phyloP scores from a whole-genome alignment of 2,888 invertebrate species.

The Hedya salicella region DNA sequence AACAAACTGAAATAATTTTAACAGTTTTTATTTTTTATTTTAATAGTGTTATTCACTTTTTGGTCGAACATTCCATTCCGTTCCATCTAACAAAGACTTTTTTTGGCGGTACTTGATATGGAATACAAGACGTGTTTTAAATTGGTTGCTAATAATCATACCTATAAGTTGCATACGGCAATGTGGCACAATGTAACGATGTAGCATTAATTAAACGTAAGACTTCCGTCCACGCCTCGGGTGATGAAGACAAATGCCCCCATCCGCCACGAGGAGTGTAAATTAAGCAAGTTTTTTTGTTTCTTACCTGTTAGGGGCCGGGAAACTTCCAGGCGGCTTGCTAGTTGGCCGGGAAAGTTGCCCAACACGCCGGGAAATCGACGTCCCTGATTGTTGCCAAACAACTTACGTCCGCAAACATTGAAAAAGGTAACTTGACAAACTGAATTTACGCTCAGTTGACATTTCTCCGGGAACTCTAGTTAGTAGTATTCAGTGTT shows the following conservation, averaged over 20 bases:
- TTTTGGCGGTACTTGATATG: too few relatives aligned
- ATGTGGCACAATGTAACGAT: not conserved
- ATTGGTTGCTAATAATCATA: too few relatives aligned
- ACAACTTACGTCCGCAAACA: slow-evolving; percentile 29
- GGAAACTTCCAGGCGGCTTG: not conserved
- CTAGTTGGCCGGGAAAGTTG: slow-evolving; percentile 2
- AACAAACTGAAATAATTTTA: too few relatives aligned
- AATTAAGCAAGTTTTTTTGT: slow-evolving; percentile 52
- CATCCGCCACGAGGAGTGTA: slow-evolving; percentile 54
- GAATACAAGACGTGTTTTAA: too few relatives aligned
- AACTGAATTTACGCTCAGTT: not conserved
- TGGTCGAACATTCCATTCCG: too few relatives aligned
- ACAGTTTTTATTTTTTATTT: too few relatives aligned
- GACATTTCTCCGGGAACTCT: not conserved
- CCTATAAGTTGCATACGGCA: slow-evolving; percentile 9
- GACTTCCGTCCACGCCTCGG: slow-evolving; percentile 47
- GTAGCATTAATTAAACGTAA: slow-evolving; percentile 19
- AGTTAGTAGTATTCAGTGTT: too few relatives aligned
- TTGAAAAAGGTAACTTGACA: slow-evolving; percentile 1
- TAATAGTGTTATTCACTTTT: too few relatives aligned
- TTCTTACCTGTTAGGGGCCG: slow-evolving; percentile 15
- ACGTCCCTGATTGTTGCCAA: slow-evolving; percentile 16
- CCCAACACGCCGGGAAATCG: slow-evolving; percentile 1
- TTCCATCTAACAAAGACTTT: too few relatives aligned
- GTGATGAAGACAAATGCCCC: slow-evolving; percentile 62